phyloP scores from a whole-genome alignment of 2,113 vertebrate genomes.

The Thalassarche chlororhynchos region DNA sequence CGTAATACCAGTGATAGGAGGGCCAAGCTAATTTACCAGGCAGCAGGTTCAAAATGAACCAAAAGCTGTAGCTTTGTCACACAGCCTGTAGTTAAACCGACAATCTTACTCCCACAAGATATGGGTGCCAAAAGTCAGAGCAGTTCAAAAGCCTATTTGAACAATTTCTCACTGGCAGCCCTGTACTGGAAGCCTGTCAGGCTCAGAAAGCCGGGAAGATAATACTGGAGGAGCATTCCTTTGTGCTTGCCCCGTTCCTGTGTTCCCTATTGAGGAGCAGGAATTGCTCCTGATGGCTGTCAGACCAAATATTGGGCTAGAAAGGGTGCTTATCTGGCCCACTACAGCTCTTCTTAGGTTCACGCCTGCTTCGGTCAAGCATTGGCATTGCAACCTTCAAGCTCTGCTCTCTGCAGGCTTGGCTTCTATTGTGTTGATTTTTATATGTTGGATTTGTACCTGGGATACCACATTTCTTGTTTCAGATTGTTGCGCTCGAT shows the following conservation, averaged over 20 bases:
- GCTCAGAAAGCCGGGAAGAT: background rate
- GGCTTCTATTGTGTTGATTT: background rate
- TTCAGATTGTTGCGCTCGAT: background rate
- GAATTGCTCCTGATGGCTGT: background rate
- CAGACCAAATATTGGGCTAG: background rate
- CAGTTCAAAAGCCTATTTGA: background rate
- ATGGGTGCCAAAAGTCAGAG: background rate
- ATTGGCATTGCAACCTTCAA: background rate
- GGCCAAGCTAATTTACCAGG: background rate
- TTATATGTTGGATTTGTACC: background rate
- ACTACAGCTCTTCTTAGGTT: background rate
- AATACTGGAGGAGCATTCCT: accelerated
- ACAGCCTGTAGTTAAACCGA: background rate
- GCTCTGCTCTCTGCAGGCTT: background rate
- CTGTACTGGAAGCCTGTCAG: background rate
- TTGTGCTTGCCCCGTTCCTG: background rate
- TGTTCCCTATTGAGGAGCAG: background rate
- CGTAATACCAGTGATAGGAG: background rate
- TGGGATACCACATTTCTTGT: background rate
- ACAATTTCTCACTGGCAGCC: background rate
- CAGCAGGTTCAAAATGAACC: background rate
- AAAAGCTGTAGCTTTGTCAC: background rate
- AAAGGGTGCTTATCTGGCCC: background rate
- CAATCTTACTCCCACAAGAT: background rate
- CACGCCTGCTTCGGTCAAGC: background rate